phyloP scores from a whole-genome alignment of 2,797 vertebrate species.

The Enteromius afrohamiltoni region DNA sequence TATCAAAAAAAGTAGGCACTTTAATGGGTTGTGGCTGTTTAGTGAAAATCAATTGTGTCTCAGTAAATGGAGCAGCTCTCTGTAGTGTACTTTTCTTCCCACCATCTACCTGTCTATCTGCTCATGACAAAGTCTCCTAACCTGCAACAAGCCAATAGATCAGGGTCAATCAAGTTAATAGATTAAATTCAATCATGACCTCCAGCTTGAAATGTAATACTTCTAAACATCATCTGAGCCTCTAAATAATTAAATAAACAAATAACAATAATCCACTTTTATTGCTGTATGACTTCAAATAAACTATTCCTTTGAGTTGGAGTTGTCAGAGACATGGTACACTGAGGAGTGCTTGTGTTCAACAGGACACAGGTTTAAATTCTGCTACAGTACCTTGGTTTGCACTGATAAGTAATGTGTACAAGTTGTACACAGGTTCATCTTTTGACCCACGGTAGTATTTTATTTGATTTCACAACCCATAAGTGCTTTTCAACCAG shows the following conservation, averaged over 20 bases:
- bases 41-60: neutral
- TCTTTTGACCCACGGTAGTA: neutral
- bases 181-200: neutral
- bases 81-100: neutral
- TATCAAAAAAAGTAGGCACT: neutral
- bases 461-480: neutral
- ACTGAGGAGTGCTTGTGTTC: neutral
- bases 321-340: neutral
- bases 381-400: neutral
- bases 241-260: neutral
- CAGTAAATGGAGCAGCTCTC: neutral
- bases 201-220: no score
- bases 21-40: neutral
- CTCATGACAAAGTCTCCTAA: neutral
- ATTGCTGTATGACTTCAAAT: neutral
- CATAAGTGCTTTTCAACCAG: slow-evolving; percentile 18
- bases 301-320: neutral
- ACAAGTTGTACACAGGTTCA: slow-evolving; percentile 5
- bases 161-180: neutral
- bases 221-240: neutral
- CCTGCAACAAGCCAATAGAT: neutral
- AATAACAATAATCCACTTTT: neutral
- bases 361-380: neutral
- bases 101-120: neutral
- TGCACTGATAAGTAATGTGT: neutral